phyloP scores from a whole-genome alignment of 2,888 invertebrate genomes.

The Thymelicus sylvestris region DNA sequence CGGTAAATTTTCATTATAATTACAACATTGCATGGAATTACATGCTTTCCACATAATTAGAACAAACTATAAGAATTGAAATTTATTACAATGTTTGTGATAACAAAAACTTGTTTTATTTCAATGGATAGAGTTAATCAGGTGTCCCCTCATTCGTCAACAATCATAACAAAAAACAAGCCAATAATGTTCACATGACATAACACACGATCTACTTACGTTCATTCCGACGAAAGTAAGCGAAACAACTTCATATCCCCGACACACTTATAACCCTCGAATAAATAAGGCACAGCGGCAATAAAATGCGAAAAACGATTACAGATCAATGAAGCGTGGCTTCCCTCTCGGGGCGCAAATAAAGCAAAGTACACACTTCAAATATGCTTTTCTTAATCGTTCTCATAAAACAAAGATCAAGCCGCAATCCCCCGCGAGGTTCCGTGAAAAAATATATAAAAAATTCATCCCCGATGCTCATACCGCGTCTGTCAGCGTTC shows the following conservation, averaged over 20 bases:
- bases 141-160: background rate
- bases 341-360: constrained; percentile 81
- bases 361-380: constrained; percentile 83
- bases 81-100: too few species aligned
- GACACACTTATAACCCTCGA: constrained; percentile 70
- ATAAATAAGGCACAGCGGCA: constrained; percentile 62
- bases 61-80: too few species aligned
- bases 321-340: constrained; percentile 82
- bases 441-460: constrained; percentile 62
- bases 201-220: constrained; percentile 39
- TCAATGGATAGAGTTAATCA: background rate
- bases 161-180: constrained; percentile 7
- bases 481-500: constrained; percentile 68
- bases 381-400: constrained; percentile 86
- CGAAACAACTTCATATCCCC: constrained; percentile 57
- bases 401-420: constrained; percentile 85
- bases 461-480: constrained; percentile 74
- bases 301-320: constrained; percentile 83
- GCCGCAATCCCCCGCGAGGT: constrained; percentile 69
- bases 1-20: too few species aligned
- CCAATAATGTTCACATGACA: constrained; percentile 20
- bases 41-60: too few species aligned
- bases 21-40: too few species aligned
- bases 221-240: constrained; percentile 59
- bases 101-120: too few species aligned